A percentile compares a stretch with the other conserved stretches of the same genome.
phyloP scores from a whole-genome alignment of 1,140 invertebrate species.

The Sarcophaga peregrina region DNA sequence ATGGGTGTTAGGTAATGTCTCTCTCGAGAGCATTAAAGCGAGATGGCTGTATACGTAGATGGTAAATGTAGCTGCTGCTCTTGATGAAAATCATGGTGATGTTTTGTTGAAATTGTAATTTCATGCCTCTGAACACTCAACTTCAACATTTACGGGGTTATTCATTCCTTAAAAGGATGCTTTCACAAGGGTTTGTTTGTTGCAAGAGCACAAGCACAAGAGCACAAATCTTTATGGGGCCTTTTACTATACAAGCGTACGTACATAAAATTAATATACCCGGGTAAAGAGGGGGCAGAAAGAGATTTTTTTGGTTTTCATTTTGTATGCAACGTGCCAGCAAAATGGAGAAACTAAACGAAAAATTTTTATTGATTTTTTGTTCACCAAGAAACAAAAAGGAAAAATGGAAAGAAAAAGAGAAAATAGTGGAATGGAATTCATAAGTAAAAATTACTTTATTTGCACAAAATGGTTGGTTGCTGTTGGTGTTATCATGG shows the following conservation, averaged over 20 bases:
- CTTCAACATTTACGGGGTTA: slow-evolving; percentile 6
- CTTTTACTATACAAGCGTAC: background rate
- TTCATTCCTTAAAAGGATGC: slow-evolving; percentile 23
- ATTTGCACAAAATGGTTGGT: no score
- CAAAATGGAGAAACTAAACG: background rate
- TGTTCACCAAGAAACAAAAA: no score
- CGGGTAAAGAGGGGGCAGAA: background rate
- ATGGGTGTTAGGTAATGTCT: background rate
- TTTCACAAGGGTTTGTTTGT: background rate
- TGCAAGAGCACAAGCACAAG: background rate
- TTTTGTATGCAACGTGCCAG: background rate
- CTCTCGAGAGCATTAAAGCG: background rate
- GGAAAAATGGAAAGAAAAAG: background rate
- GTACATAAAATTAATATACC: background rate
- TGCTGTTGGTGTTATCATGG: background rate
- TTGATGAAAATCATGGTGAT: background rate
- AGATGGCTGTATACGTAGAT: slow-evolving; percentile 3
- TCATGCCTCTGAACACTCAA: slow-evolving; percentile 20
- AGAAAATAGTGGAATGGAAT: background rate
- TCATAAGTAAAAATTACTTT: background rate
- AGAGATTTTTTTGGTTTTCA: background rate
- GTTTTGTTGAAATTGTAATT: slow-evolving; percentile 26
- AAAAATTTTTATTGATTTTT: slow-evolving; percentile 16
- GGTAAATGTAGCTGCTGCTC: no score
- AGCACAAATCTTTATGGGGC: background rate